Evolutionary conservation across 37 sponge, comb jelly and placozoan species (phyloP), one percentile per base, ranked within the genome.

Genomic region (Hormiphora californensis): DNA sequence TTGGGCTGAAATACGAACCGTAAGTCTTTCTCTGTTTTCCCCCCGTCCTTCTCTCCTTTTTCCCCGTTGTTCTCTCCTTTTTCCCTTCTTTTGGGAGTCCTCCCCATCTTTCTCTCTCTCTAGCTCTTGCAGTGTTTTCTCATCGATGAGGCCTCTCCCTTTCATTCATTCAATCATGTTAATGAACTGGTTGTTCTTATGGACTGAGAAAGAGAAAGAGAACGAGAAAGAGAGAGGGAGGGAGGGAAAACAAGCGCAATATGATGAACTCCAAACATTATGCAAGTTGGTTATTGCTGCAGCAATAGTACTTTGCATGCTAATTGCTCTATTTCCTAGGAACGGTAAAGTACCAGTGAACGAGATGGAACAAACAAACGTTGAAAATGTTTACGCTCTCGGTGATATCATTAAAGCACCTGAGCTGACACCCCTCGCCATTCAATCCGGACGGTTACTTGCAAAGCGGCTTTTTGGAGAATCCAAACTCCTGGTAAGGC

Each of bases 401-500:
- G 98, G 98, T 32, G 98, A 97, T 78, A 81, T 94, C 22, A 87
- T 93, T n/a, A 78, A 90, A 62, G 94, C 90, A 27, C 89, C 88
- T n/a, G 94, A 97, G 87, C 86, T 97, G 57, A 97, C 98, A 35
- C 98, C 98, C 0, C 69, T 94, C 49, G 98, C 98, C 51, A 97
- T 97, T 39, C 95, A 97, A 54, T 94, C 98, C 4, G 98, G 98
- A 46, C 89, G 87, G 68, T 88, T 97, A 59, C 63, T 97, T 49
- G 92, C 98, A 37, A 63, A 39, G 87, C 89, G 98, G 19, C 90
- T 97, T 0, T 91, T 89, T 86, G 90, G 87, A 5, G 89, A 32
- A 3, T 59, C 86, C 44, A 85, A 36, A 35, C 11, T 87, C 54
- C 35, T 86, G 51, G 91, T 91, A 36, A 69, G 65, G 21, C 22